Evolutionary conservation across 2,888 invertebrate genomes (phyloP).

Genomic region (Drosophila monieri): DNA sequence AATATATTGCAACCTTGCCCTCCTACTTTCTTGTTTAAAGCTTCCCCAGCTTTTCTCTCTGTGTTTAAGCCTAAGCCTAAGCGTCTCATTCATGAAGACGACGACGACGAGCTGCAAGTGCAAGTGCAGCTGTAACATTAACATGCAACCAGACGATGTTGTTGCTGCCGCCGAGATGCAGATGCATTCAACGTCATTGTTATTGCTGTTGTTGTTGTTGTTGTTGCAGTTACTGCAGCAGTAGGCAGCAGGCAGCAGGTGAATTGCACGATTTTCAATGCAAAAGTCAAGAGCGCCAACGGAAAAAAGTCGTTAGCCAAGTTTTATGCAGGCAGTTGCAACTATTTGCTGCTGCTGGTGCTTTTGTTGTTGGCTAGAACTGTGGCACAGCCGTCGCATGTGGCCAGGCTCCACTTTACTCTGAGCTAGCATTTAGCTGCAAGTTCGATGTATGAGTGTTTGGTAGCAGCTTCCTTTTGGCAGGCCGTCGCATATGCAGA

Average conservation of each 20-base stretch:
- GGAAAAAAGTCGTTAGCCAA: slow-evolving; percentile 80
- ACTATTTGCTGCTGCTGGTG: slow-evolving; percentile 62
- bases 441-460: slow-evolving; percentile 64
- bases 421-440: slow-evolving; percentile 36
- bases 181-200: slow-evolving; percentile 74
- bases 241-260: slow-evolving; percentile 72
- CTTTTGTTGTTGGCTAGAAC: slow-evolving; percentile 55
- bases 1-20: background rate
- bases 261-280: slow-evolving; percentile 83
- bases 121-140: slow-evolving; percentile 80
- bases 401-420: slow-evolving; percentile 38
- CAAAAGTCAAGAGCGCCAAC: slow-evolving; percentile 81
- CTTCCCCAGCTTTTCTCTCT: background rate
- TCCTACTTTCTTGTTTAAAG: background rate
- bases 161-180: slow-evolving; percentile 59
- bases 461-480: slow-evolving; percentile 80
- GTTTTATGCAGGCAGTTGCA: slow-evolving; percentile 67
- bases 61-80: slow-evolving; percentile 47
- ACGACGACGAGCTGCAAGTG: slow-evolving; percentile 68
- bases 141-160: slow-evolving; percentile 70
- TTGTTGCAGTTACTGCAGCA: slow-evolving; percentile 50
- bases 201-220: slow-evolving; percentile 55
- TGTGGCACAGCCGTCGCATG: slow-evolving; percentile 54
- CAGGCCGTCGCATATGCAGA: slow-evolving; percentile 57
- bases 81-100: slow-evolving; percentile 70